Evolutionary conservation across 2,888 invertebrate genomes (phyloP), one percentile per base, ranked within the genome.

Genomic region (Diaperis boleti): DNA sequence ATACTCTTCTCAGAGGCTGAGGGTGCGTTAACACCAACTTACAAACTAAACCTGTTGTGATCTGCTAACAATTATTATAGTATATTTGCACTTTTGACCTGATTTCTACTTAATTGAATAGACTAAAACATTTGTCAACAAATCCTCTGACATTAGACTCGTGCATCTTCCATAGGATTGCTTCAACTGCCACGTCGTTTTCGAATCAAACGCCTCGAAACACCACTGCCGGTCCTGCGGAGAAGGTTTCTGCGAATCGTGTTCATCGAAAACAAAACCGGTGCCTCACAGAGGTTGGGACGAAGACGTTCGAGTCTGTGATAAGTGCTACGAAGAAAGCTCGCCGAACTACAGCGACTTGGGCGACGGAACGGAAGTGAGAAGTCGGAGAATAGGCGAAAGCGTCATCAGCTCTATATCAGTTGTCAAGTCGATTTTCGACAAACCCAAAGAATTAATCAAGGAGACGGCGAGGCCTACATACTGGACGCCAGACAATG

Each of bases 201-300:
- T 91, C 73, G 82, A 83, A 49, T 77, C 81, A 45, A 82, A 82
- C 31, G 85, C 85, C 15, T 83, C 84, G 11, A 91, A 89, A 70
- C 92, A 91, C 74, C 92, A 92, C 74, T 92, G 92, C 74, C 87
- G 92, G 49, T 84, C 88, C 0, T 93, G 93, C 78, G 92, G 92
- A 0, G 88, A 91, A 76, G 93, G 92, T 0, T 92, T 92, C 74
- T 94, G 93, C 77, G 87, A 89, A 66, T 77, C 77, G 3, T 94
- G 93, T 75, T 90, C 91, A 1, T 84, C 86, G n/a, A 84, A 86
- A 54, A 83, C 83, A 52, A 84, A 87, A 72, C 85, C 88, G 11
- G 92, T 93, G 11, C 92, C 92, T 8, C 85, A 86, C 7, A 83
- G 88, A 65, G 91, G 92, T 56, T 92, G 92, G 92, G 79, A 82